These are phyloP conservation scores for Drosophila cognata DNA, from an alignment of 2,888 invertebrate species.

Conservation along the genomic window DNA sequence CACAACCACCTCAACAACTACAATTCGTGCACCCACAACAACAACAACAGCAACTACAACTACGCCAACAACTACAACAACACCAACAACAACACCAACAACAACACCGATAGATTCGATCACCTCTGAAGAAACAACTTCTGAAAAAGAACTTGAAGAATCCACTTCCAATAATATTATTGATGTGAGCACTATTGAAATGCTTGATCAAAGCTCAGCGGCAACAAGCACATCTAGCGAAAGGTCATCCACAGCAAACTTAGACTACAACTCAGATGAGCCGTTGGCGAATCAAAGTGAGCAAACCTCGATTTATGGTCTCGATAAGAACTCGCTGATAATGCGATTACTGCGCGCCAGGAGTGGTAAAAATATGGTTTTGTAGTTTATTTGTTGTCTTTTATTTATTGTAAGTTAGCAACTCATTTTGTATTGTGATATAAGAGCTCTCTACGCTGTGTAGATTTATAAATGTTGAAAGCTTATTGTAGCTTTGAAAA, in stretches of 20 bases:
- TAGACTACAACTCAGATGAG: slow-evolving; percentile 54
- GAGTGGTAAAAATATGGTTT: slow-evolving; percentile 46
- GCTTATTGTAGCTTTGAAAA: slow-evolving; percentile 2
- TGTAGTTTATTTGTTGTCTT: slow-evolving; percentile 2
- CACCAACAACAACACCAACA: slow-evolving; percentile 1
- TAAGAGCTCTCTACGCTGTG: slow-evolving; percentile 16
- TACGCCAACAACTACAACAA: neutral
- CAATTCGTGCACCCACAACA: neutral
- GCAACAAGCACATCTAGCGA: neutral
- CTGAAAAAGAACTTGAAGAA: neutral
- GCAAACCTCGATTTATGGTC: slow-evolving; percentile 65
- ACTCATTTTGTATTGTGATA: slow-evolving; percentile 22
- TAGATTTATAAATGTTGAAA: slow-evolving; percentile 4
- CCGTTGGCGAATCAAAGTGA: slow-evolving; percentile 19
- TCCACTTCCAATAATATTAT: neutral
- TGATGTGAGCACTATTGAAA: slow-evolving; percentile 1
- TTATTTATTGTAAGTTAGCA: slow-evolving; percentile 4
- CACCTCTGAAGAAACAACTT: slow-evolving; percentile 2
- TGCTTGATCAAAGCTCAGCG: slow-evolving; percentile 5
- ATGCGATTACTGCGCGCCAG: slow-evolving; percentile 68
- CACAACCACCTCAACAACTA: slow-evolving; percentile 2
- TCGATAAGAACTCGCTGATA: slow-evolving; percentile 66
- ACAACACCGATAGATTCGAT: neutral
- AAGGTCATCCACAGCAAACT: slow-evolving; percentile 29
- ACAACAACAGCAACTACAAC: slow-evolving; percentile 4